These are phyloP conservation scores for Drosophila sproati DNA, from an alignment of 1,140 invertebrate genomes.

Conservation along the genomic window DNA sequence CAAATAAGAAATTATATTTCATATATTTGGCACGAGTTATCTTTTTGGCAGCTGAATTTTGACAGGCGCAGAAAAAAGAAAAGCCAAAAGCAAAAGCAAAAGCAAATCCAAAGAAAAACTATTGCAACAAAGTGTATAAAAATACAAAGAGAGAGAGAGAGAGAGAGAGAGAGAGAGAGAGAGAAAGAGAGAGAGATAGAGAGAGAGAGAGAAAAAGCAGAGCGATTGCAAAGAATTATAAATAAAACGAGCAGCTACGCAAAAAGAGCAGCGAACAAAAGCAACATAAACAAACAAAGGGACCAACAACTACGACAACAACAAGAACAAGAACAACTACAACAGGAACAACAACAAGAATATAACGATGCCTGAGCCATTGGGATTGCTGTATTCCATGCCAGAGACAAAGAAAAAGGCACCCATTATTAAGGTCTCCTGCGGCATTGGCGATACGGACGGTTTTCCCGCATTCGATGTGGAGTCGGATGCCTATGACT, in stretches of 20 bases:
- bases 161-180: conserved; percentile 12
- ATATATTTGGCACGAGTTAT: conserved; percentile 47
- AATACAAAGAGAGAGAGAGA: conserved; percentile 25
- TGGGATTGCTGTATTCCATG: conserved; percentile 60
- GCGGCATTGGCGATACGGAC: conserved; percentile 83
- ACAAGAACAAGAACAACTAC: conserved; percentile 10
- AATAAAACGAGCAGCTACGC: conserved; percentile 64
- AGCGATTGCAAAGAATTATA: conserved; percentile 54
- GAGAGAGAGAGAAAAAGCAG: conserved; percentile 1
- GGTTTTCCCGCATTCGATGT: conserved; percentile 80
- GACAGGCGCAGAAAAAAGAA: conserved; percentile 55
- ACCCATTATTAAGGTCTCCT: conserved; percentile 77
- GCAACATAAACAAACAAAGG: conserved; percentile 46
- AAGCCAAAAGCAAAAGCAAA: not conserved
- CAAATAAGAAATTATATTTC: conserved; percentile 26
- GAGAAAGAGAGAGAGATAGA: conserved; percentile 19
- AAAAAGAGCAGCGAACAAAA: conserved; percentile 27
- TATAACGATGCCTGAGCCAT: conserved; percentile 59
- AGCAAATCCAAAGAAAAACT: conserved; percentile 34
- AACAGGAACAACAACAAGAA: conserved; percentile 12
- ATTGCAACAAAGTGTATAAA: conserved; percentile 35
- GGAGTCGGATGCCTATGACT: conserved; percentile 73
- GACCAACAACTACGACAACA: not conserved
- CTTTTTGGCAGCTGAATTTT: conserved; percentile 59
- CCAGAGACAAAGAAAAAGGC: conserved; percentile 74